Evolutionary conservation across 2,113 vertebrate genomes (phyloP).

Genomic region (Steatornis caripensis): DNA sequence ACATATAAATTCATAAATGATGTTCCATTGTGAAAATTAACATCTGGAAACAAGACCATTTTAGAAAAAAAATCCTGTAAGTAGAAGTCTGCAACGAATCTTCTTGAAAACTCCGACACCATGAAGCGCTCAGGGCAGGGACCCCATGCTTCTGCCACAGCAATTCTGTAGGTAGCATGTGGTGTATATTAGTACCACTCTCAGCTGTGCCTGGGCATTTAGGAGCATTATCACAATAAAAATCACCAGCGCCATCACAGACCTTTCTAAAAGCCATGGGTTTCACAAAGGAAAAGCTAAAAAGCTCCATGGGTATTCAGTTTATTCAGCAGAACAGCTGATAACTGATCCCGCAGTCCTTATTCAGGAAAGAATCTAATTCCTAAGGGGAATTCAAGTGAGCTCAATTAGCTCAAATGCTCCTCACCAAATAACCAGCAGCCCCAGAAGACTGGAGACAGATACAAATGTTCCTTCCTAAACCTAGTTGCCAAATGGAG

Average conservation of each 20-base stretch:
- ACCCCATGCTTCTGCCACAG: not conserved
- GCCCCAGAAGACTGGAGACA: conserved; percentile 19
- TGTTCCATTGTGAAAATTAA: conserved; percentile 32
- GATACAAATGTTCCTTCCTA: conserved; percentile 9
- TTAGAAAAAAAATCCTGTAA: not conserved
- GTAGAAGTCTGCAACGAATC: not conserved
- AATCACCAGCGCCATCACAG: conserved; percentile 35
- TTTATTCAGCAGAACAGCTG: conserved; percentile 49
- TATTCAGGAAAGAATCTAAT: conserved; percentile 28
- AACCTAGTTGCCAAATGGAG: conserved; percentile 16
- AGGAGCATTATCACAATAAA: conserved; percentile 40
- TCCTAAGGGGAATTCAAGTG: conserved; percentile 41
- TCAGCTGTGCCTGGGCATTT: conserved; percentile 4
- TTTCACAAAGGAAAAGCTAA: conserved; percentile 47
- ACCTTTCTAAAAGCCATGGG: conserved; percentile 12
- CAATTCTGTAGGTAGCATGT: not conserved
- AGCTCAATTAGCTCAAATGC: conserved; percentile 49
- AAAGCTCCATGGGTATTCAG: conserved; percentile 28
- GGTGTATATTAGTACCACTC: conserved; percentile 1
- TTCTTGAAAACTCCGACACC: not conserved
- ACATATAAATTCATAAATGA: not conserved
- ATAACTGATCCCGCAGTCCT: not conserved
- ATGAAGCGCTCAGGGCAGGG: conserved; percentile 5
- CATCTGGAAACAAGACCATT: conserved; percentile 11
- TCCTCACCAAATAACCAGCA: conserved; percentile 52